Evolutionary conservation across 2,113 vertebrate species (phyloP), one percentile per base, ranked within the genome.

Genomic region (Cinclus cinclus): DNA sequence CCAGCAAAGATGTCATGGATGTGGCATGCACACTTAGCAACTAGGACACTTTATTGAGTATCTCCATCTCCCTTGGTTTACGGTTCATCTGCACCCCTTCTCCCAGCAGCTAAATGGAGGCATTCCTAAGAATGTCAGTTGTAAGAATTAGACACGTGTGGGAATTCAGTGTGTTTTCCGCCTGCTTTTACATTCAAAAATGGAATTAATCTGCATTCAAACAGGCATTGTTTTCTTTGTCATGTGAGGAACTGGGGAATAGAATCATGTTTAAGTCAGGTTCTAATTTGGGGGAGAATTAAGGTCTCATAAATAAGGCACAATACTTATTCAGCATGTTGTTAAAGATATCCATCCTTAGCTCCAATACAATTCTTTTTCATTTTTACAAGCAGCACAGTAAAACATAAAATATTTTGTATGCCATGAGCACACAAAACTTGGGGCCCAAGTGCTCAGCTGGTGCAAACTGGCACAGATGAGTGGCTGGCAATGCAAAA

Each of bases 261-360:
- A 95, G 69, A 37, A 81, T 96, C 82, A 56, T 85, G 78, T 90
- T 92, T 90, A 63, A 95, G 89, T 90, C 92, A 90, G 75, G 52
- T 77, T 94, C 47, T 83, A 83, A 95, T 88, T 16, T 83, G 59
- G 17, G 82, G 42, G 78, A 73, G 87, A 92, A 92, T 94, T 91
- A 92, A 68, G 78, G 42, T 63, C 82, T 88, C 79, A 86, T 86
- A 94, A 94, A 93, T 92, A 95, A 90, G 49, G 56, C 64, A 44
- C 33, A 27, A 35, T 49, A 84, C 93, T 93, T 95, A 89, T 83
- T 85, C 87, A 90, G 42, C 75, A 10, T 41, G 35, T 58, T 62
- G 79, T 37, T 81, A 85, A 90, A 94, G 71, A 49, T 2, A 7
- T 37, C 56, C 31, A 42, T 81, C 82, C 55, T 90, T 31, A 79